Percentiles rank a stretch among this genome's conserved stretches.
phyloP scores from a whole-genome alignment of 2,888 invertebrate species.

The Erannis defoliaria region DNA sequence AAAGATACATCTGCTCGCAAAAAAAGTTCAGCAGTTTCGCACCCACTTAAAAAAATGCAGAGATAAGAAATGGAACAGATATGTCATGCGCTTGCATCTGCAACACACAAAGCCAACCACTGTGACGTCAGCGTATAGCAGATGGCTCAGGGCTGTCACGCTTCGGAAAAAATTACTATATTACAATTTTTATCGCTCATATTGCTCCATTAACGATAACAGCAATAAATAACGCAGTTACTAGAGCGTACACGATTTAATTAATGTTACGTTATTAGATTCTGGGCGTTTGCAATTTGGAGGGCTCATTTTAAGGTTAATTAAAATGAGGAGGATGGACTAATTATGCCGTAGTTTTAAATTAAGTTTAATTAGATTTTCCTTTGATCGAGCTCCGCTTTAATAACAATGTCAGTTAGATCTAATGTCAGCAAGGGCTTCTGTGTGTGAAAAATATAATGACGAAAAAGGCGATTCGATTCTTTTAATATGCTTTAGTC shows the following conservation, averaged over 20 bases:
- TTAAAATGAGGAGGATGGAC: constrained; percentile 38
- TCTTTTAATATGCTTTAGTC: too few species aligned
- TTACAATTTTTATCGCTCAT: constrained; percentile 40
- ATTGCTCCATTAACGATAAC: constrained; percentile 43
- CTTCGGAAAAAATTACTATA: constrained; percentile 43
- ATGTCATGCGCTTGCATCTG: constrained; percentile 53
- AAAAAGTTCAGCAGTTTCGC: constrained; percentile 38
- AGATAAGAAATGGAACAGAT: constrained; percentile 30
- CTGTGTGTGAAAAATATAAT: background rate
- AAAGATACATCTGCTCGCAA: constrained; percentile 43
- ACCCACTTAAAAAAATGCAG: constrained; percentile 56
- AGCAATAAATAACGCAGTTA: constrained; percentile 45
- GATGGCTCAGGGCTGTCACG: constrained; percentile 69
- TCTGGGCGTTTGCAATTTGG: constrained; percentile 44
- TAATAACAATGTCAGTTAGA: background rate
- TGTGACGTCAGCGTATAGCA: constrained; percentile 47
- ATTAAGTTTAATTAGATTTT: constrained; percentile 33
- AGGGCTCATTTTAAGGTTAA: constrained; percentile 44
- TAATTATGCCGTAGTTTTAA: constrained; percentile 35
- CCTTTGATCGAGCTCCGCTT: constrained; percentile 28
- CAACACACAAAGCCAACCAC: constrained; percentile 33
- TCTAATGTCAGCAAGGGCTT: background rate
- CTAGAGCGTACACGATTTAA: constrained; percentile 48
- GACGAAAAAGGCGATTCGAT: too few species aligned
- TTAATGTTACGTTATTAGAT: constrained; percentile 49